Base-by-base conservation (phyloP, 2,797 vertebrate genomes). In the Taeniopygia guttata region DNA sequence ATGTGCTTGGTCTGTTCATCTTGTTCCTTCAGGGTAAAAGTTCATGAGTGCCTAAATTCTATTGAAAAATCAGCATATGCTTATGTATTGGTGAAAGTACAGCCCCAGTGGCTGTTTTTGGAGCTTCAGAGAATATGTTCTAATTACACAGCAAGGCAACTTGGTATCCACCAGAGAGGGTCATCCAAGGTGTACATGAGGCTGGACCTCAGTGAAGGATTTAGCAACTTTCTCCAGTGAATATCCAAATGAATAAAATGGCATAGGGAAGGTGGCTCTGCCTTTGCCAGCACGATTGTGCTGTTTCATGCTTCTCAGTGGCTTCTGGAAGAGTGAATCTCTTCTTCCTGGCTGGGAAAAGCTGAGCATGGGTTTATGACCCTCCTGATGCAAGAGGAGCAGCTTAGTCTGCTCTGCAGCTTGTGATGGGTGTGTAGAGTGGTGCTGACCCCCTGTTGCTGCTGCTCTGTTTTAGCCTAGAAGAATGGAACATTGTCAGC, bases 221-320 rank as follows among this genome's bases (percentile, higher is more conserved):
- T 63, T 34, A 43, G 25, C 3, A 34, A 1, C 25, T 78, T 84
- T 40, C 16, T 68, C 48, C 62, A 38, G 54, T 7, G 26, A 48
- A 11, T 55, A 36, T 56, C n/a, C 17, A 81, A 29, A 46, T 38
- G 25, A 45, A 10, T 72, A 26, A 68, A 84, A 26, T 11, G 48
- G 20, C 11, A 11, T 5, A 59, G 52, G 45, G 29, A 55, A 56
- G 20, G 25, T 40, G 56, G 7, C 10, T 48, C 10, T 0, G 1
- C 49, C 46, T 34, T 60, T 2, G 9, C 29, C 73, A n/a, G 3
- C 6, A 8, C 1, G 3, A 15, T 30, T 10, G 0, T 56, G 22
- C 38, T 10, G 2, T 68, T 46, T 11, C 3, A 3, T 78, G 32
- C 25, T 72, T 68, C 58, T 94, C 0, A 0, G 13, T 55, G 30